Conservation (phyloP, 2,888 invertebrate genomes). For the Drosophila macrothrix region DNA sequence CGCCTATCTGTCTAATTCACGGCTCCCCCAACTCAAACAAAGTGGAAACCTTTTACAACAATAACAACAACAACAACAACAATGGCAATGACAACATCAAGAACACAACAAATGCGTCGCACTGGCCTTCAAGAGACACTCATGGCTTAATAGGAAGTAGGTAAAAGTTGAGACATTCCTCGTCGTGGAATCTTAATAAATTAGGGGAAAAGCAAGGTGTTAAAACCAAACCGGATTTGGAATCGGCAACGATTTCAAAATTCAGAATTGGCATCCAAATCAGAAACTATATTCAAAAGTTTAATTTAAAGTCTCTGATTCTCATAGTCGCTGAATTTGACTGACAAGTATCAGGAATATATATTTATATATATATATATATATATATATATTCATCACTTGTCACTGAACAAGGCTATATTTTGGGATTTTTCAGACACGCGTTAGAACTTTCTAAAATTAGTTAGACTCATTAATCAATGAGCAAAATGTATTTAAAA, state of each 20-base stretch:
- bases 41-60: constrained; percentile 2
- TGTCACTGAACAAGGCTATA: neutral
- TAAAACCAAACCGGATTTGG: neutral
- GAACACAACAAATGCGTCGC: constrained; percentile 12
- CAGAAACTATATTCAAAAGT: neutral
- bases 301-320: neutral
- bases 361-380: neutral
- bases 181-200: neutral
- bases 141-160: constrained; percentile 25
- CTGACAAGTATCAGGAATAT: neutral
- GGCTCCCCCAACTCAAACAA: constrained; percentile 37
- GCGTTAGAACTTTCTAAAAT: neutral
- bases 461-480: neutral
- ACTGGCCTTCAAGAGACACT: constrained; percentile 27
- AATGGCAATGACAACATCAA: neutral
- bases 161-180: constrained; percentile 13
- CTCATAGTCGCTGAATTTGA: neutral
- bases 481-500: neutral
- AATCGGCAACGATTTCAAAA: neutral
- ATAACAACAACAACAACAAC: too few species aligned
- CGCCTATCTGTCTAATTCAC: constrained; percentile 13
- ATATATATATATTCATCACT: neutral
- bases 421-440: neutral
- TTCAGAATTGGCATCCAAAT: neutral
- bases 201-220: neutral